Conservation (phyloP, 2,888 invertebrate species). For the Nomada fabriciana region DNA sequence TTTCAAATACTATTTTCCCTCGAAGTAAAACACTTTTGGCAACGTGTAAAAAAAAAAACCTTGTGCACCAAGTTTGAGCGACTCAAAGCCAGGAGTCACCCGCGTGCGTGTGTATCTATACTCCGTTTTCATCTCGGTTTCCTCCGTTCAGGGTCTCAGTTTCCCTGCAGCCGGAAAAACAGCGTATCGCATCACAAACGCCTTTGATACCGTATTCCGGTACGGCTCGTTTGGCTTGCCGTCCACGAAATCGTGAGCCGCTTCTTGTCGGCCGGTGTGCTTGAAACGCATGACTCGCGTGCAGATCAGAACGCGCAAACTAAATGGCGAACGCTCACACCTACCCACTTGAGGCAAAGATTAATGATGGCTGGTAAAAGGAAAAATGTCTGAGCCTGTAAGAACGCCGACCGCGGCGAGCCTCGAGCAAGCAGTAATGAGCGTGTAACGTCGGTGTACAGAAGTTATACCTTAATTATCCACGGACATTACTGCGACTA, state of each 20-base stretch:
- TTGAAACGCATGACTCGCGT: conserved; percentile 5
- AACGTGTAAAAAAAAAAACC: too few relatives aligned
- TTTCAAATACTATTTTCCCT: too few relatives aligned
- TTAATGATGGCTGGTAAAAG: conserved; percentile 48
- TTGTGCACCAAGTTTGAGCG: too few relatives aligned
- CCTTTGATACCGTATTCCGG: conserved; percentile 13
- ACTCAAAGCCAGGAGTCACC: too few relatives aligned
- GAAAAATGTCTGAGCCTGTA: conserved; percentile 32
- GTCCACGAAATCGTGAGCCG: not conserved
- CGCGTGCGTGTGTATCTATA: too few relatives aligned
- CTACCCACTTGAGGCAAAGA: conserved; percentile 40
- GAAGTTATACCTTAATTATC: conserved; percentile 40
- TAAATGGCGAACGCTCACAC: conserved; percentile 41
- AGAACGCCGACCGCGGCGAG: conserved; percentile 29
- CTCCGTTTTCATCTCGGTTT: too few relatives aligned
- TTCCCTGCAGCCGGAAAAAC: not conserved
- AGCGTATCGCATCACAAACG: not conserved
- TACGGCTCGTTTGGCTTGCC: not conserved
- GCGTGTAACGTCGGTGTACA: conserved; percentile 36
- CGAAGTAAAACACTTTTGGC: too few relatives aligned
- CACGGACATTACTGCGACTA: conserved; percentile 18
- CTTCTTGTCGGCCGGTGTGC: not conserved
- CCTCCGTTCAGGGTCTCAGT: not conserved
- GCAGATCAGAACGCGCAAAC: not conserved
- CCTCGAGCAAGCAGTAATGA: conserved; percentile 44